phyloP scores from a whole-genome alignment of 2,113 vertebrate species.

The Pterophyllum scalare region DNA sequence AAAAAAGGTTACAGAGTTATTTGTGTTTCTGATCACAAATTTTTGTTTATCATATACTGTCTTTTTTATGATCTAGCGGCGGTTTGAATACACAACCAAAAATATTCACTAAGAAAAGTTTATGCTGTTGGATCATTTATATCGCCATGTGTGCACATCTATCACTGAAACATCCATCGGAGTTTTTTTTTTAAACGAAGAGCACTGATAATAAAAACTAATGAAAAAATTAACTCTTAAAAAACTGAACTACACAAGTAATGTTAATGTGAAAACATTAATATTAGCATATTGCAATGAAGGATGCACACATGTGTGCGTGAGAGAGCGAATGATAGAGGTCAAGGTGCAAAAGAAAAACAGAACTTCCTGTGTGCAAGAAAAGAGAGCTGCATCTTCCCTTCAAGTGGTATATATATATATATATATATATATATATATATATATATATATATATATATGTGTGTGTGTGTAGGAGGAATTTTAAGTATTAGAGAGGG shows the following conservation, averaged over 20 bases:
- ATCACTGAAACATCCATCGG: not conserved
- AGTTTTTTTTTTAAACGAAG: no score
- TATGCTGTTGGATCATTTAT: not conserved
- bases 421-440: no score
- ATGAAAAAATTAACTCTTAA: not conserved
- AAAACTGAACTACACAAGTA: not conserved
- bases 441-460: no score
- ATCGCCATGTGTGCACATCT: no score
- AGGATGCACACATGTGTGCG: not conserved
- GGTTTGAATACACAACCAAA: not conserved
- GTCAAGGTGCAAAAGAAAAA: constrained; percentile 55
- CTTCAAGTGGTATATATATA: not conserved
- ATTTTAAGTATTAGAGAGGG: constrained; percentile 8
- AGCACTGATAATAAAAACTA: not conserved
- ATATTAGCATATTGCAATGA: not conserved
- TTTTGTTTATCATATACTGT: not conserved
- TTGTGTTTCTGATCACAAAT: not conserved
- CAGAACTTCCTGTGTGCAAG: constrained; percentile 59
- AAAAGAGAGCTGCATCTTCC: constrained; percentile 45
- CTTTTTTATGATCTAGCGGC: not conserved
- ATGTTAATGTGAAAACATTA: not conserved
- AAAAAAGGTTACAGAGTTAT: constrained; percentile 31
- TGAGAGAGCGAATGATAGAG: not conserved
- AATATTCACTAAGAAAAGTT: not conserved
- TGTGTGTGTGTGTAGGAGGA: constrained; percentile 1